Evolutionary conservation across 2,113 vertebrate species (phyloP).

Genomic region (Felis chaus): DNA sequence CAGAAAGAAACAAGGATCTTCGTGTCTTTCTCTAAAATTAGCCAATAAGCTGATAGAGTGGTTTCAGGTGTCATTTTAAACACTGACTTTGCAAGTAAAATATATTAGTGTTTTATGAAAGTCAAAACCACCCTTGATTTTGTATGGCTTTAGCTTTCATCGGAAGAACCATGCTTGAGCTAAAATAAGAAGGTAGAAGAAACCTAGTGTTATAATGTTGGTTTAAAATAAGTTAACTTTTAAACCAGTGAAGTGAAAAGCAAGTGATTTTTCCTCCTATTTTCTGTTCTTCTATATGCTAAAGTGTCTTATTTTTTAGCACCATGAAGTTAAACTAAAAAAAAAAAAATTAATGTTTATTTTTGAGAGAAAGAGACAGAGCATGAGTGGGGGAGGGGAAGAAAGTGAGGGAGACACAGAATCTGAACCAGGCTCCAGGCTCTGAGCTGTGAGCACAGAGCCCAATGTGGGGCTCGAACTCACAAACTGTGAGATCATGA

Average conservation of each 20-base stretch:
- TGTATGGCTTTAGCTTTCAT: background rate
- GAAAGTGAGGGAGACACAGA: no score
- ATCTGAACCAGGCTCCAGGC: no score
- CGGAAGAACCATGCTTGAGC: background rate
- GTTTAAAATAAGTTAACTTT: background rate
- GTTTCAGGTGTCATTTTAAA: background rate
- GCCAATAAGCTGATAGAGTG: background rate
- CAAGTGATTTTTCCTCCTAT: background rate
- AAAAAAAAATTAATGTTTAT: no score
- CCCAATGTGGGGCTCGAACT: no score
- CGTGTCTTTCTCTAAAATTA: background rate
- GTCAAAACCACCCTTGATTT: background rate
- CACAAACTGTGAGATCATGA: no score
- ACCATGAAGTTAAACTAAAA: background rate
- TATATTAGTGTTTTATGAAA: background rate
- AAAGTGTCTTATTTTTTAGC: background rate
- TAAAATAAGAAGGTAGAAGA: background rate
- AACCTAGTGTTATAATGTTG: background rate
- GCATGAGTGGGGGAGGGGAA: no score
- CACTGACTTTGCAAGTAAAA: background rate
- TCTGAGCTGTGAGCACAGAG: no score
- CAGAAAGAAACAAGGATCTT: background rate
- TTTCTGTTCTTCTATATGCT: background rate
- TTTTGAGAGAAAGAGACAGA: no score
- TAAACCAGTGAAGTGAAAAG: background rate